These are phyloP conservation scores for Nesidiocoris tenuis DNA, from an alignment of 2,888 invertebrate species.

Conservation along the genomic window DNA sequence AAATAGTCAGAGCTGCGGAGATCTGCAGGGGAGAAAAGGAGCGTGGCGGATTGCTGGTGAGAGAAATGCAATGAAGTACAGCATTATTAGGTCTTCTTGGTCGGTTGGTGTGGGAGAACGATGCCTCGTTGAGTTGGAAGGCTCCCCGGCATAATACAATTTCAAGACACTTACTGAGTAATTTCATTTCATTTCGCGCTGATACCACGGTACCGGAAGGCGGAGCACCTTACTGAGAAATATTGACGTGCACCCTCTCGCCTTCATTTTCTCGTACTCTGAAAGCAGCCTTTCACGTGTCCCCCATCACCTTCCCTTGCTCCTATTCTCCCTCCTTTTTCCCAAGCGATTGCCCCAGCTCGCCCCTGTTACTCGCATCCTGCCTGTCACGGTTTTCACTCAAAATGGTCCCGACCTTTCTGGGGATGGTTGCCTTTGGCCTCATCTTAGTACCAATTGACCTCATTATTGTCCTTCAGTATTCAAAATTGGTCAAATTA, in stretches of 20 bases:
- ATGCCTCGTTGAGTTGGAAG: constrained; percentile 34
- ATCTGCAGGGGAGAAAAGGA: too few species aligned
- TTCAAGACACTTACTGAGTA: constrained; percentile 34
- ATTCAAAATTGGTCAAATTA: neutral
- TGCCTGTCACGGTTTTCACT: too few species aligned
- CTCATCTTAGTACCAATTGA: neutral
- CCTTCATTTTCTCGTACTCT: neutral
- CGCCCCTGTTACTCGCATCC: too few species aligned
- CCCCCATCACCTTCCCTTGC: too few species aligned
- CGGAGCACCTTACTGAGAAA: constrained; percentile 6
- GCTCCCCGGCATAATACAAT: constrained; percentile 35
- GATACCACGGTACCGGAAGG: constrained; percentile 21
- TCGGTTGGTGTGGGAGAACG: neutral
- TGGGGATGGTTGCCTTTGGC: neutral
- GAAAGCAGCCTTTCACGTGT: too few species aligned
- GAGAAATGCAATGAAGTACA: neutral
- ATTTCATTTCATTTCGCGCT: constrained; percentile 36
- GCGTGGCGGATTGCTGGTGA: too few species aligned
- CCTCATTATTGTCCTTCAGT: neutral
- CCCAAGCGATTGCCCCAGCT: too few species aligned
- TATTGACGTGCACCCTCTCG: constrained; percentile 9
- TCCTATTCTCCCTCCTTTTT: too few species aligned
- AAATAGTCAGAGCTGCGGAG: too few species aligned
- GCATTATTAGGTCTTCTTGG: neutral
- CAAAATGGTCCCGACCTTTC: neutral